These are phyloP conservation scores for Petromus typicus DNA, from an alignment of 2,113 vertebrate genomes.

Conservation along the genomic window DNA sequence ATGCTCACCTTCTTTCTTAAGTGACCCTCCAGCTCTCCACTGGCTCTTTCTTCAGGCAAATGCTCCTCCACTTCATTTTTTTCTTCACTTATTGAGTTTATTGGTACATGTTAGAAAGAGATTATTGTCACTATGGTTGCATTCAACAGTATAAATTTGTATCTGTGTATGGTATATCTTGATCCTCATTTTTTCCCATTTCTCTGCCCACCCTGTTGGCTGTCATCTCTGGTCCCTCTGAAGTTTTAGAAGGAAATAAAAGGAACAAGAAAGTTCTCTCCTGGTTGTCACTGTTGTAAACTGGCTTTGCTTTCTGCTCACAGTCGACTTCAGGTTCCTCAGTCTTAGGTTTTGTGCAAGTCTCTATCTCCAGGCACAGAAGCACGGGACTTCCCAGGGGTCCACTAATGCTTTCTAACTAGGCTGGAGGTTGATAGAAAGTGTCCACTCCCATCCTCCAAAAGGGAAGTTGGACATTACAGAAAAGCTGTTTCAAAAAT, in stretches of 20 bases:
- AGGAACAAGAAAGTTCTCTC: neutral
- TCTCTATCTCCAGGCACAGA: neutral
- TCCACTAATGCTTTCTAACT: neutral
- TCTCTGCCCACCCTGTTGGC: too few species aligned
- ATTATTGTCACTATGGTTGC: too few species aligned
- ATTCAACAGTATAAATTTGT: too few species aligned
- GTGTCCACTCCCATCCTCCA: neutral
- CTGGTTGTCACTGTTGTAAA: neutral
- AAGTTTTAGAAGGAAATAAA: neutral
- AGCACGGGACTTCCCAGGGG: neutral
- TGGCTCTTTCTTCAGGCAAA: accelerated
- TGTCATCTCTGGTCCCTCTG: neutral
- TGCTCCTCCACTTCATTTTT: too few species aligned
- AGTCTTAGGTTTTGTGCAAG: neutral
- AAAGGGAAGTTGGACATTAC: neutral
- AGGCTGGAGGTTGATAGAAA: neutral
- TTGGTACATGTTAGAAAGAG: too few species aligned
- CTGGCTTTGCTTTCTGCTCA: neutral
- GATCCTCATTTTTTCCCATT: too few species aligned
- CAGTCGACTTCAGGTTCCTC: neutral
- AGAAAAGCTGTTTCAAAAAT: neutral
- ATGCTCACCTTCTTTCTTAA: neutral
- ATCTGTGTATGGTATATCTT: too few species aligned
- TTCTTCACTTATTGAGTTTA: too few species aligned
- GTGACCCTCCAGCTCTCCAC: neutral